phyloP scores from a whole-genome alignment of 2,888 invertebrate genomes.

The Cataglyphis altisquamis region DNA sequence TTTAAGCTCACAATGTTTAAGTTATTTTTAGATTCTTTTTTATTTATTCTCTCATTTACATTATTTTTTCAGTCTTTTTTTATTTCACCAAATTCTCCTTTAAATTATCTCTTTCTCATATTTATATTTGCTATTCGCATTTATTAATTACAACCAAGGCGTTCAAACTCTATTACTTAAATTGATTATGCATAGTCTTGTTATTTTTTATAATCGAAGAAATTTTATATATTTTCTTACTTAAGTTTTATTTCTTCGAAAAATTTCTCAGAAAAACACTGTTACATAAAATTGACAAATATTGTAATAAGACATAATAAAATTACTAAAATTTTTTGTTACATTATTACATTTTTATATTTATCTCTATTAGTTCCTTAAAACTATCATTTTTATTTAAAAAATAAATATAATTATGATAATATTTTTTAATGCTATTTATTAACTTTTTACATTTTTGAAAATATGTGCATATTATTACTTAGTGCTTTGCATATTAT shows the following conservation, averaged over 20 bases:
- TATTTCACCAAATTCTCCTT: not conserved
- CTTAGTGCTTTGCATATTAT: not conserved
- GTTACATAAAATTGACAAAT: not conserved
- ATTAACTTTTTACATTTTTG: slow-evolving; percentile 10
- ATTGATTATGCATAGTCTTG: not conserved
- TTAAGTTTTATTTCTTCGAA: not conserved
- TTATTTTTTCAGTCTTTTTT: not conserved
- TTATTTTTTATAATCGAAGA: not conserved
- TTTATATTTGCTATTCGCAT: not conserved
- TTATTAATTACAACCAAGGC: not conserved
- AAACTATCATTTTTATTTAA: not conserved
- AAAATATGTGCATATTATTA: slow-evolving; percentile 22
- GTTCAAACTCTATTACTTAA: too few relatives aligned
- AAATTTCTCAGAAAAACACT: too few relatives aligned
- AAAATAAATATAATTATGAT: not conserved
- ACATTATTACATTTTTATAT: not conserved
- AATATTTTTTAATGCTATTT: slow-evolving; percentile 8
- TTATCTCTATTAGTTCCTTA: not conserved
- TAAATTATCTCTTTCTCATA: not conserved
- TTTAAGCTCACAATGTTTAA: not conserved
- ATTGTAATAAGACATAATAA: not conserved
- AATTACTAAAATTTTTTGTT: not conserved
- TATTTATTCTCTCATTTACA: not conserved
- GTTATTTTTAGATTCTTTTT: not conserved
- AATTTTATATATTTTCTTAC: not conserved